phyloP scores from a whole-genome alignment of 2,113 vertebrate species.

The Tauraco erythrolophus region DNA sequence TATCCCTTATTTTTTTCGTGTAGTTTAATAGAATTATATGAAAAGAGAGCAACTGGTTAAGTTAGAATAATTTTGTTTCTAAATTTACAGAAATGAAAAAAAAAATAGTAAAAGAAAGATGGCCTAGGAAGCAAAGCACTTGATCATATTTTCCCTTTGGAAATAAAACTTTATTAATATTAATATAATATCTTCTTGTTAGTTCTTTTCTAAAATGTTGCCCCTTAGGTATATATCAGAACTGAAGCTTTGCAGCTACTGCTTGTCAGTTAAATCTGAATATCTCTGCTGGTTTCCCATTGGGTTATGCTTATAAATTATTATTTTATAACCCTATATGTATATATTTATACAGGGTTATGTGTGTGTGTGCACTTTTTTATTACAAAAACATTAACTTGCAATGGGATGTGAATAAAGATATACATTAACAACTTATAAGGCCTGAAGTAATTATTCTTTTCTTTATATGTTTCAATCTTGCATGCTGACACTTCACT shows the following conservation, averaged over 20 bases:
- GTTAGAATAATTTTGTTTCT: not conserved
- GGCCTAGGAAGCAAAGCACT: not conserved
- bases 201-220: constrained; percentile 41
- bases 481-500: not conserved
- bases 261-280: constrained; percentile 9
- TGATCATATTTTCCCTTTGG: constrained; percentile 30
- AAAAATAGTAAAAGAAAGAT: no score
- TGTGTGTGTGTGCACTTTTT: not conserved
- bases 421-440: not conserved
- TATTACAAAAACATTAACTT: not conserved
- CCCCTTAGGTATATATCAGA: constrained; percentile 31
- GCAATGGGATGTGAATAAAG: not conserved
- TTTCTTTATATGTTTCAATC: not conserved
- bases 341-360: not conserved
- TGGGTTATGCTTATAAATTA: not conserved
- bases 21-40: not conserved
- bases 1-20: not conserved
- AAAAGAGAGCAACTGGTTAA: not conserved
- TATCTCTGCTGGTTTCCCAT: not conserved
- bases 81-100: not conserved
- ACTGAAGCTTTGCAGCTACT: not conserved
- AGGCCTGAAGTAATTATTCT: not conserved
- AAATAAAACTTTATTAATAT: constrained; percentile 58
- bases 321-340: not conserved
- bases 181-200: constrained; percentile 50